Evolutionary conservation across 2,888 invertebrate species (phyloP).

Genomic region (Scaptomyza reducta): DNA sequence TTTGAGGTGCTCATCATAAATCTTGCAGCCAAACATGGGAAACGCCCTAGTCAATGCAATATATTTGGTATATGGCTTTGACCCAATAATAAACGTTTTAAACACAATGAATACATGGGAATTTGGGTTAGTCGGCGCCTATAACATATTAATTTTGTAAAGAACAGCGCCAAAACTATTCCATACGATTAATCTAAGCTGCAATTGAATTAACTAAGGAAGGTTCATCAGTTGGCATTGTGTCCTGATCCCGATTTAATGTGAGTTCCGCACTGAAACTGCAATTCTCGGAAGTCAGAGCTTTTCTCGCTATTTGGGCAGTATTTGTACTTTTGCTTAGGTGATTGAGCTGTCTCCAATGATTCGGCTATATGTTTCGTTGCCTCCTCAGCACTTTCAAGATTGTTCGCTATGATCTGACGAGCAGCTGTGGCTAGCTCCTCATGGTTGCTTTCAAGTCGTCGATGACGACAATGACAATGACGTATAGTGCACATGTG

Average conservation of each 20-base stretch:
- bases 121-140: slow-evolving; percentile 43
- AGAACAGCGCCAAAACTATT: background rate
- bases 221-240: background rate
- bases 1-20: slow-evolving; percentile 63
- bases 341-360: no score
- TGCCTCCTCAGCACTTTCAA: background rate
- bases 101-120: slow-evolving; percentile 9
- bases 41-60: slow-evolving; percentile 37
- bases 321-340: background rate
- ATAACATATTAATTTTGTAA: slow-evolving; percentile 23
- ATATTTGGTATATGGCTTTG: slow-evolving; percentile 41
- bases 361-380: background rate
- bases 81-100: slow-evolving; percentile 26
- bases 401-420: slow-evolving; percentile 51
- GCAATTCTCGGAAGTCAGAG: slow-evolving; percentile 1
- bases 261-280: slow-evolving; percentile 16
- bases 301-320: slow-evolving; percentile 23
- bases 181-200: slow-evolving; percentile 22
- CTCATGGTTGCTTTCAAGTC: slow-evolving; percentile 3
- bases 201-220: no score
- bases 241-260: background rate
- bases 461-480: slow-evolving; percentile 64
- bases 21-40: slow-evolving; percentile 51
- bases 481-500: slow-evolving; percentile 66
- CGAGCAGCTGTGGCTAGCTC: slow-evolving; percentile 24